A percentile compares a stretch with the other conserved stretches of the same genome.
phyloP scores from a whole-genome alignment of 2,888 invertebrate genomes.

The Drosophila cracens region DNA sequence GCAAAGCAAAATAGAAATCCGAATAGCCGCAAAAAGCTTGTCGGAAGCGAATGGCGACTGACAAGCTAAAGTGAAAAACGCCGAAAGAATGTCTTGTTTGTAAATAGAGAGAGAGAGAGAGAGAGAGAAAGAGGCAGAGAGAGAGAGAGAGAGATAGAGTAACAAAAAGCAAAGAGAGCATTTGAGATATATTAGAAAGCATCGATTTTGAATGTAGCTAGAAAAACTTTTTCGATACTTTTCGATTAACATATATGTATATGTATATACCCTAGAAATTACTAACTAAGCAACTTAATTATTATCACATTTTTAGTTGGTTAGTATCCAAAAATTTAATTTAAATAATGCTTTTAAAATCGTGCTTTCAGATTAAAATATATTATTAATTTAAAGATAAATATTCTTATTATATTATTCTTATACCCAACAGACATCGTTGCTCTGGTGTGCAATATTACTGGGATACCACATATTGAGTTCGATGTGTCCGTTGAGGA shows the following conservation, averaged over 20 bases:
- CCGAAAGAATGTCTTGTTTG: slow-evolving; percentile 43
- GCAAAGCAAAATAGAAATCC: slow-evolving; percentile 58
- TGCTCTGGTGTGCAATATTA: slow-evolving; percentile 87
- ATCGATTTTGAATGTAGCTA: background rate
- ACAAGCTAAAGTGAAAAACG: slow-evolving; percentile 5
- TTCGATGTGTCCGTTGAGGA: slow-evolving; percentile 87
- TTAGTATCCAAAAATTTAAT: background rate
- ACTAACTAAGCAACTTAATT: background rate
- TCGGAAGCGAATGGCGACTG: slow-evolving; percentile 31
- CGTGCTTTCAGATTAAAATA: background rate
- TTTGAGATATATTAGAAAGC: background rate
- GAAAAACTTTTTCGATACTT: background rate
- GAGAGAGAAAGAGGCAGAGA: slow-evolving; percentile 1
- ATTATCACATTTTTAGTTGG: background rate
- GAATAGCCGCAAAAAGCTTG: slow-evolving; percentile 19
- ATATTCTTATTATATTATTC: background rate
- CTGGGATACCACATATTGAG: slow-evolving; percentile 88
- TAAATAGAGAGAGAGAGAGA: slow-evolving; percentile 50
- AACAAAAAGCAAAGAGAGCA: background rate
- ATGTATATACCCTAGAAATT: background rate
- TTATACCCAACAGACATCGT: slow-evolving; percentile 77
- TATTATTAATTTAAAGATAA: background rate
- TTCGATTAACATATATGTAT: background rate
- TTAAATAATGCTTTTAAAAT: background rate
- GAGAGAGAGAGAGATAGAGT: background rate